These are phyloP conservation scores for Steinernema feltiae DNA, from an alignment of 1,140 invertebrate species.

Conservation along the genomic window DNA sequence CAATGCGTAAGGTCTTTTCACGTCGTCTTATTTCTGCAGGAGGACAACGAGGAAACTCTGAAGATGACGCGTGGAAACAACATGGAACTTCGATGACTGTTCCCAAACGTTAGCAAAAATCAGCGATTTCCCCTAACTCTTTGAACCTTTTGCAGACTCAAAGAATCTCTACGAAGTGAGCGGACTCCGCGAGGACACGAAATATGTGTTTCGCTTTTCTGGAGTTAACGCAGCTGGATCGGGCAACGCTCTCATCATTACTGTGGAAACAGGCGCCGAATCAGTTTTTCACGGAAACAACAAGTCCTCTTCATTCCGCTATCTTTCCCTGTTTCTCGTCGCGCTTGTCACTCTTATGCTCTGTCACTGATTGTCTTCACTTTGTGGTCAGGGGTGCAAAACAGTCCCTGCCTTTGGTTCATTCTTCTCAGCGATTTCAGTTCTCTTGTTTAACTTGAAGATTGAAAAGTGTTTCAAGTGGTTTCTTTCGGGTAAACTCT, in stretches of 20 bases:
- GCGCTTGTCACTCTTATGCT: background rate
- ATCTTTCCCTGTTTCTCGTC: background rate
- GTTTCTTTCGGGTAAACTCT: background rate
- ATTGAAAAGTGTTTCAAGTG: too few species aligned
- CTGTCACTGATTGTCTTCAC: too few species aligned
- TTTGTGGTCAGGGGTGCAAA: too few species aligned
- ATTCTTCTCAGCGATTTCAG: too few species aligned
- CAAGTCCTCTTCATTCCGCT: background rate
- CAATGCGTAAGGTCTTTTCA: background rate
- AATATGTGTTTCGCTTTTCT: slow-evolving; percentile 34
- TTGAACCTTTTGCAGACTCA: slow-evolving; percentile 27
- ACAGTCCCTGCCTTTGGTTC: too few species aligned
- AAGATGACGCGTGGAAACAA: slow-evolving; percentile 20
- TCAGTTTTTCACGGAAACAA: background rate
- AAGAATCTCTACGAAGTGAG: slow-evolving; percentile 28
- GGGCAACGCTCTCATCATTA: background rate
- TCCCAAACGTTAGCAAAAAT: slow-evolving; percentile 1
- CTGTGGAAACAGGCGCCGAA: background rate
- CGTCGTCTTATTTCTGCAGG: background rate
- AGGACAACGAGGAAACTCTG: background rate
- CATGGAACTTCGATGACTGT: slow-evolving; percentile 17
- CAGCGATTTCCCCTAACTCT: background rate
- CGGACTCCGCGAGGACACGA: slow-evolving; percentile 24
- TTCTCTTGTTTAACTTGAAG: too few species aligned
- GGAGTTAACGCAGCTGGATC: background rate